Base-by-base conservation (phyloP, 1,140 invertebrate genomes). In the Chrysopa pallens region DNA sequence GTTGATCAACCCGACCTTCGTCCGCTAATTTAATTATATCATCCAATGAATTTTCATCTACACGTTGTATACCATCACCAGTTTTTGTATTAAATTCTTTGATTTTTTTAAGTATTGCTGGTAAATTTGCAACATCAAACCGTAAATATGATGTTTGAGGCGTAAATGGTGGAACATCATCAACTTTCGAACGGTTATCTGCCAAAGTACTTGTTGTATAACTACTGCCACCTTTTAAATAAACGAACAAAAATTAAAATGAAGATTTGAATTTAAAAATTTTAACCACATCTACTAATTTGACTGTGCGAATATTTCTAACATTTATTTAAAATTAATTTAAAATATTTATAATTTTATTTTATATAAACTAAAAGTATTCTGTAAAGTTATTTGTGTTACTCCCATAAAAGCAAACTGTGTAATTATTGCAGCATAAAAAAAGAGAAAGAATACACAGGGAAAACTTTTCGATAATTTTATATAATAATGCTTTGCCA, bases 41-140 rank as follows among this genome's bases (percentile, higher is more conserved):
- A 38, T 76, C 63, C 36, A 84, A 46, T 11, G 50, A 38, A 29
- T 72, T 60, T 28, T 71, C 66, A 0, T 74, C 66, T 0, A 70
- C 55, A 50, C 57, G 59, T 43, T 57, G 58, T 8, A 55, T 45
- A 6, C 53, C 56, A 40, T 68, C 65, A 1, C 56, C 61, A 2
- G 68, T 57, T 55, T 78, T 76, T 28, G 58, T 55, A 58, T 88
- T 88, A 50, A 88, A 84, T 56, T 87, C 84, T 49, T 71, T 85
- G 43, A 77, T 52, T 57, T 76, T 76, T 13, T 69, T 64, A 40
- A 73, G 52, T 42, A 77, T 74, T 13, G 66, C 59, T 12, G 29
- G 44, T 7, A 55, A 46, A 51, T 68, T 61, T 38, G 61, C 66
- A 12, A 52, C 59, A 42, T 66, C 66, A 29, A 67, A 65, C 5